Base-by-base conservation (phyloP, 2,797 vertebrate species). In the Harpagifer antarcticus region DNA sequence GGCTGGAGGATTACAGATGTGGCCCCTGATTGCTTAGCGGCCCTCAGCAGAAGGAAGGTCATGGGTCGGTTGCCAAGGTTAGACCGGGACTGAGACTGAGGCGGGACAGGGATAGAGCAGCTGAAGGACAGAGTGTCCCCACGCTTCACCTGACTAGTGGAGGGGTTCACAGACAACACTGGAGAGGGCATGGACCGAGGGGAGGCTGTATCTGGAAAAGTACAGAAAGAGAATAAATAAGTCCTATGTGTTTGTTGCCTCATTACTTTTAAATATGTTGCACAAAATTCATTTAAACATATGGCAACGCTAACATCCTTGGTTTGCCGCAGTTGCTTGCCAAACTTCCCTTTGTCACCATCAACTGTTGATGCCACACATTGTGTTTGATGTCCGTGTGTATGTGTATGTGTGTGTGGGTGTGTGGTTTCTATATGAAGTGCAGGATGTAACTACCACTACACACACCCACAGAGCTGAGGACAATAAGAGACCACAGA, bases 121-220 rank as follows among this genome's bases (percentile, higher is more conserved):
- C 53, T 82, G 83, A 95, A 94, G 45, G 81, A 74, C 3, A 95
- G 60, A 8, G 10, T 77, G 23, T 92, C 84, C 10, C 93, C 93
- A 3, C 3, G 56, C 61, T 76, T 76, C 0, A 93, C 89, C 23
- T 23, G 65, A 5, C 88, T 88, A 31, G 73, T 20, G 0, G 89
- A 58, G 20, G 93, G 92, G 14, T 78, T 60, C 59, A 94, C 84
- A 2, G 88, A 86, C 70, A 95, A 66, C 13, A 89, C 62, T 0
- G 94, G 94, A 47, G 69, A 73, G 11, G 85, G 83, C 1, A 47
- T 14, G 43, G 60, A 43, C 13, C 13, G 23, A 37, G 73, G 74
- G 2, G 72, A 60, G 42, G 8, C 15, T 8, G 27, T 16, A 49
- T 40, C 84, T 88, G 42, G 20, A 63, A 14, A 63, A 20, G 23